Evolutionary conservation across 2,888 invertebrate genomes (phyloP).

Genomic region (Caenorhabditis sp.): DNA sequence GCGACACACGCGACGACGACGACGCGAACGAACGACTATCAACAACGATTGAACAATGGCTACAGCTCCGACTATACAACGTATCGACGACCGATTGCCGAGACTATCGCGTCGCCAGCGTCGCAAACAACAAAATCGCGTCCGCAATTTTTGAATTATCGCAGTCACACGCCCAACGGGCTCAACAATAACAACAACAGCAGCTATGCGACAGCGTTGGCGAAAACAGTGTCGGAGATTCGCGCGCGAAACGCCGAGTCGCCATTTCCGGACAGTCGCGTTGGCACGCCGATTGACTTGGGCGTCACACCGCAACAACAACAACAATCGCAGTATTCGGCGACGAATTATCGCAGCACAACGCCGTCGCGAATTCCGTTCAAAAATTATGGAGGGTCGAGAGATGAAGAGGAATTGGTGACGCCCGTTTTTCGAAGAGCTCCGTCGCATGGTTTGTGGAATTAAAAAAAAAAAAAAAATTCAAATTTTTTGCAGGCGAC

Average conservation of each 20-base stretch:
- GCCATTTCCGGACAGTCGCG: slow-evolving; percentile 43
- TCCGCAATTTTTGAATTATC: neutral
- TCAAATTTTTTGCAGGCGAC: slow-evolving; percentile 22
- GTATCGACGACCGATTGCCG: slow-evolving; percentile 11
- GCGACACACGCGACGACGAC: too few relatives aligned
- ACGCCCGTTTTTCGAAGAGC: slow-evolving; percentile 30
- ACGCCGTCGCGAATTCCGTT: neutral
- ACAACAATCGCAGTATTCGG: slow-evolving; percentile 1
- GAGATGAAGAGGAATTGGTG: slow-evolving; percentile 28
- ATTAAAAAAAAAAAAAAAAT: too few relatives aligned
- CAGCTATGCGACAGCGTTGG: slow-evolving; percentile 45
- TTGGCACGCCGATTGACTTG: slow-evolving; percentile 48
- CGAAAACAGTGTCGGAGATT: slow-evolving; percentile 49
- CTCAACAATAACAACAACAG: neutral
- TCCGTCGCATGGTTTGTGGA: slow-evolving; percentile 25
- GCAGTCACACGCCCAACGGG: slow-evolving; percentile 26
- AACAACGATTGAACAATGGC: slow-evolving; percentile 38
- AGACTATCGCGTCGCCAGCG: neutral
- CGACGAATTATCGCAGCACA: slow-evolving; percentile 4
- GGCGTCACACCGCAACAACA: slow-evolving; percentile 23
- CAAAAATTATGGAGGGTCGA: neutral
- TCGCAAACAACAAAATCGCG: neutral
- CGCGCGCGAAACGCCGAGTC: slow-evolving; percentile 49
- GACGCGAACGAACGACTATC: neutral
- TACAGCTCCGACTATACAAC: slow-evolving; percentile 52